A percentile compares a stretch with the other conserved stretches of the same genome.
Evolutionary conservation across 2,888 invertebrate genomes (phyloP).

Genomic region (Corythucha ciliata): DNA sequence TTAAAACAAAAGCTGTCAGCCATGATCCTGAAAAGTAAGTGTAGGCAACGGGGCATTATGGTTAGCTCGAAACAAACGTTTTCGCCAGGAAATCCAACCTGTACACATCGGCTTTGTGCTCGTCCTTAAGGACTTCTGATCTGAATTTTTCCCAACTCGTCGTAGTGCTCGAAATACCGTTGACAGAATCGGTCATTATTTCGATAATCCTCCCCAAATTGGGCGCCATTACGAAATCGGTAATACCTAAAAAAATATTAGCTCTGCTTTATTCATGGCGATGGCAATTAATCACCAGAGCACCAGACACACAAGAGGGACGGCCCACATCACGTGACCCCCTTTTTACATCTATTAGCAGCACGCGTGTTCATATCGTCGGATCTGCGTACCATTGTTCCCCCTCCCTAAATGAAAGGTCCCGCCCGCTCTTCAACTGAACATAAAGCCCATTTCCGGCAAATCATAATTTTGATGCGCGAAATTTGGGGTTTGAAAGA

Average conservation of each 20-base stretch:
- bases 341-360: no score
- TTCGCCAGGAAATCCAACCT: conserved; percentile 50
- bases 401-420: no score
- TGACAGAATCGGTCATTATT: conserved; percentile 46
- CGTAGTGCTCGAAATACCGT: conserved; percentile 4
- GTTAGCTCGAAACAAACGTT: not conserved
- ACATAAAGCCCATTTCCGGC: no score
- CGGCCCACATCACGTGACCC: no score
- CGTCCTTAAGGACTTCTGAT: conserved; percentile 49
- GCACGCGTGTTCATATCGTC: no score
- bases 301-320: no score
- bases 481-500: no score
- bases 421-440: no score
- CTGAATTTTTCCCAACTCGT: conserved; percentile 41
- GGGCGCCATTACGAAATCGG: conserved; percentile 66
- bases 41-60: not conserved
- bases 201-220: conserved; percentile 60
- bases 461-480: no score
- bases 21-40: conserved; percentile 69
- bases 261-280: no score
- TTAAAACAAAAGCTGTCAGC: conserved; percentile 76
- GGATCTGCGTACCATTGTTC: no score
- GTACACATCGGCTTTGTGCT: conserved; percentile 57
- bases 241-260: conserved; percentile 54
- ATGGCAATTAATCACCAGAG: no score